Base-by-base conservation (phyloP, 2,113 vertebrate species). In the Bostrychus sinensis region DNA sequence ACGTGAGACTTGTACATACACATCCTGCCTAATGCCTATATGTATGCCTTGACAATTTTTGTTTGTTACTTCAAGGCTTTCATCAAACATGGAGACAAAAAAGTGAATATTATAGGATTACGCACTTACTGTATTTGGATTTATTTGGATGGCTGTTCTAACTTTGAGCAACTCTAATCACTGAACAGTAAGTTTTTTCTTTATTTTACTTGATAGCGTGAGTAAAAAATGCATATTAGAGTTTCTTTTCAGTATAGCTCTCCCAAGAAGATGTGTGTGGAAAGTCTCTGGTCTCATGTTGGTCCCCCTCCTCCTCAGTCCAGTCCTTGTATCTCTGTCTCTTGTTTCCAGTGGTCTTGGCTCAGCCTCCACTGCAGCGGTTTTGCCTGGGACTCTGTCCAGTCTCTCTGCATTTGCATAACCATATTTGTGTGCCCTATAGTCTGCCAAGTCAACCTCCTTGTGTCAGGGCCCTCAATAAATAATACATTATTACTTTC, bases 401-500 rank as follows among this genome's bases (percentile, higher is more conserved):
- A 88, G 85, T 77, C 56, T 74, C 57, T 68, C 68, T 4, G 36
- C 45, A 85, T 82, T 80, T 80, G 79, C 84, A 89, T 81, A 85
- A 68, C 69, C 78, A 69, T 73, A 75, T 85, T 85, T 87, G 76
- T 78, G 80, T 65, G 67, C 61, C 59, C 42, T 17, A 14, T 30
- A 13, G 56, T 55, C 68, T 75, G 86, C 84, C 85, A 87, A 88
- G 79, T 70, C 72, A 46, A 70, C 62, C 72, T 79, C 63, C 65
- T 80, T 8, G 36, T 87, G 81, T 88, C 78, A 78, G 67, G 53
- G 61, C 68, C 78, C 56, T 73, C 73, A 54, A 87, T 89, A 82
- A 80, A 81, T 81, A 78, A 86, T 70, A 72, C 64, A 62, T 82
- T 83, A 89, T 86, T 85, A 70, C 73, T 79, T 79, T 56, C 25